Evolutionary conservation across 2,113 vertebrate species (phyloP), one percentile per base, ranked within the genome.

Genomic region (Penelope pileata): DNA sequence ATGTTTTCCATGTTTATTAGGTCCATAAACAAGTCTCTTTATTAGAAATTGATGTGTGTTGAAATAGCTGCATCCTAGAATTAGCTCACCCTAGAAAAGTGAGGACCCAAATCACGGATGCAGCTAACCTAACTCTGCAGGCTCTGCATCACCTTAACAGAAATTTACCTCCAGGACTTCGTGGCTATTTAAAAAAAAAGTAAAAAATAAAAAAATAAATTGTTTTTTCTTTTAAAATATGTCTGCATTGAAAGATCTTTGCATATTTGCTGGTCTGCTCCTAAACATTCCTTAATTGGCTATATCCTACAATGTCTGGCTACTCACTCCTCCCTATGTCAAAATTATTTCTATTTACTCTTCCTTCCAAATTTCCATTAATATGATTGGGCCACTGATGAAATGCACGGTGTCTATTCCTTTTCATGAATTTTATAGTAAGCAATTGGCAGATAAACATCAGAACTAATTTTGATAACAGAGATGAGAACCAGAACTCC

Each of bases 1-100:
- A 91, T 83, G 40, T 64, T 93, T 86, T 92, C 16, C 91, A 34
- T 95, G 48, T 86, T 97, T 96, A 95, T 94, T 95, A 96, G 64
- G 54, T 58, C 73, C 58, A 94, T 94, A 96, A 86, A 88, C 60
- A 94, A 69, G 22, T 36, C 27, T 91, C 92, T 92, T 91, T 97
- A 94, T 95, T 95, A 88, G 51, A 93, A 96, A 95, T 68, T 72
- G 38, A 88, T 92, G 60, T 7, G 1, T 94, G 53, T 72, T 93
- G 84, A 91, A 83, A 72, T 47, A 76, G 27, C 48, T 72, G 13
- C 5, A 34, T 66, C 69, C 29, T 16, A 75, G 45, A 77, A 64
- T 66, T 29, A 77, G 5, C 42, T 30, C 7, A 17, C 4, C 30
- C 8, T 32, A 70, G 11, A n/a, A 66, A 77, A 62, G 3, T 13